Percentiles rank a stretch among this genome's conserved stretches.
phyloP scores from a whole-genome alignment of 1,140 invertebrate species.

The Ridgeia piscesae region DNA sequence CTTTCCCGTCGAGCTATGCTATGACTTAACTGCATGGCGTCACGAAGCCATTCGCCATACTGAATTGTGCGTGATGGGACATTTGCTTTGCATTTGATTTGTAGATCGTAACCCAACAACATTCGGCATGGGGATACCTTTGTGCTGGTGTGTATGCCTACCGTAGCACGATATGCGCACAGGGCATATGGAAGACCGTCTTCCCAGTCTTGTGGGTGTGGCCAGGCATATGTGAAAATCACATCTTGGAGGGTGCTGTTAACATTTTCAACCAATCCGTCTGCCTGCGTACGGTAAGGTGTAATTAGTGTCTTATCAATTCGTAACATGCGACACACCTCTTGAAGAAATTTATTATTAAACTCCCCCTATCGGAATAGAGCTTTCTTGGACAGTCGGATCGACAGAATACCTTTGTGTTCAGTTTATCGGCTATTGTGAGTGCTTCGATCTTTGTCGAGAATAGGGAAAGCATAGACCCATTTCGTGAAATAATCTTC shows the following conservation, averaged over 20 bases:
- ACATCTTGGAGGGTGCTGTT: neutral
- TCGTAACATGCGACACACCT: neutral
- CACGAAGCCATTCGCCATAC: too few species aligned
- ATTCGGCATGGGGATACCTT: neutral
- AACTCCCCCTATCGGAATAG: neutral
- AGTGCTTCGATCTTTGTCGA: conserved; percentile 18
- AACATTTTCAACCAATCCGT: neutral
- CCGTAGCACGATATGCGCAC: neutral
- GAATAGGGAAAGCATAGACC: conserved; percentile 29
- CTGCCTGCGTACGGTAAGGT: neutral
- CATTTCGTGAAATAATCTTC: conserved; percentile 41
- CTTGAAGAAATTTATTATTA: conserved; percentile 18
- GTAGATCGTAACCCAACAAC: too few species aligned
- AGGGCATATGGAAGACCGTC: neutral
- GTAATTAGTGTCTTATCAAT: neutral
- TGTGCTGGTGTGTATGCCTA: neutral
- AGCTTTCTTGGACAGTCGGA: neutral
- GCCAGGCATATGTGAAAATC: neutral
- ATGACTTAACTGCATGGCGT: too few species aligned
- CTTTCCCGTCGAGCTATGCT: too few species aligned
- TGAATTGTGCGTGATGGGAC: too few species aligned
- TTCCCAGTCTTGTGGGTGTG: neutral
- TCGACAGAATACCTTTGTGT: too few species aligned
- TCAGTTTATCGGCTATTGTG: neutral
- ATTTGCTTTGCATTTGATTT: too few species aligned